These are phyloP conservation scores for Agriopis aurantiaria DNA, from an alignment of 2,888 invertebrate species.

Conservation along the genomic window DNA sequence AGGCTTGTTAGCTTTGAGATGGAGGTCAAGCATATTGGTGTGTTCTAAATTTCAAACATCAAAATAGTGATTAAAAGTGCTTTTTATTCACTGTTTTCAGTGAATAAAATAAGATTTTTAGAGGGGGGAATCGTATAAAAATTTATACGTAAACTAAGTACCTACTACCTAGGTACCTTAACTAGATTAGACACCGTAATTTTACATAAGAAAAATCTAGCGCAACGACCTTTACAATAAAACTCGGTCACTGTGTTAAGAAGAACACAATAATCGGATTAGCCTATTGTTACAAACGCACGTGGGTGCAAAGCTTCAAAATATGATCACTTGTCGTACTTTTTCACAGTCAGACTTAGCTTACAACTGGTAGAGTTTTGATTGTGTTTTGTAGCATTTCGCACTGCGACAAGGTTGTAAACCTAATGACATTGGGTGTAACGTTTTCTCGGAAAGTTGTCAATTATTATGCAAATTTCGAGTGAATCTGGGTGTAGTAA, in stretches of 20 bases:
- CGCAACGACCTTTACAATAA: slow-evolving; percentile 14
- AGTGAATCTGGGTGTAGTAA: not conserved
- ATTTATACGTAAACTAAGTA: too few species aligned
- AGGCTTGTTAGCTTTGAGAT: too few species aligned
- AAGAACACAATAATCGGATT: slow-evolving; percentile 9
- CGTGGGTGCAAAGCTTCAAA: slow-evolving; percentile 25
- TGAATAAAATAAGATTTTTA: too few species aligned
- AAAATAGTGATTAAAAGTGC: too few species aligned
- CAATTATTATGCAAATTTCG: slow-evolving; percentile 20
- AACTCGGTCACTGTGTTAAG: slow-evolving; percentile 31
- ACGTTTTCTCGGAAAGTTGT: slow-evolving; percentile 14
- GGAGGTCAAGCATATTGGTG: too few species aligned
- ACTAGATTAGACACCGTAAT: not conserved
- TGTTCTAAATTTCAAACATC: too few species aligned
- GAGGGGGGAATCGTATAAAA: too few species aligned
- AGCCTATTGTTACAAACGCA: slow-evolving; percentile 27
- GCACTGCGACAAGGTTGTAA: slow-evolving; percentile 1
- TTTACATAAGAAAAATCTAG: slow-evolving; percentile 13
- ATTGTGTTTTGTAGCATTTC: slow-evolving; percentile 10
- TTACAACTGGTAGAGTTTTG: not conserved
- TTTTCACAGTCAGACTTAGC: slow-evolving; percentile 11
- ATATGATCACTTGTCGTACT: slow-evolving; percentile 6
- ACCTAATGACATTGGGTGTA: not conserved
- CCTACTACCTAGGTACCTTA: too few species aligned
- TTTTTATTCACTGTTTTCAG: too few species aligned